Percentiles rank a stretch among this genome's conserved stretches.
Evolutionary conservation across 2,888 invertebrate genomes (phyloP).

Genomic region (Acrocyrtus sp.): DNA sequence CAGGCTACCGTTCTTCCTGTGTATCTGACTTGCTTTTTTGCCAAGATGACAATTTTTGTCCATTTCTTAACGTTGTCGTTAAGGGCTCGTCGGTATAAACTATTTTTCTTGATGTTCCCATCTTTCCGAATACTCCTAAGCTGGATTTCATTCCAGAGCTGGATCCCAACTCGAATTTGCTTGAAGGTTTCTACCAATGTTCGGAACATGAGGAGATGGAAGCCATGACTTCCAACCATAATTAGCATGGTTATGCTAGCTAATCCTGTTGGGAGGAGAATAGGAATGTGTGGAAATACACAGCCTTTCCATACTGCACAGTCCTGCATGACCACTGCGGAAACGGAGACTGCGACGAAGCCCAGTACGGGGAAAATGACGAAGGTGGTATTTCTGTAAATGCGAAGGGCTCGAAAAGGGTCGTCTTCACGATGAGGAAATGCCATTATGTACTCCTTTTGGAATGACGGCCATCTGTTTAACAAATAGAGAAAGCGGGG

Average conservation of each 20-base stretch:
- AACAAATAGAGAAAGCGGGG: conserved; percentile 1
- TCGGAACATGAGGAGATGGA: conserved; percentile 20
- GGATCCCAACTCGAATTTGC: conserved; percentile 18
- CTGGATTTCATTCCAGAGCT: no score
- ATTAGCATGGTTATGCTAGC: conserved; percentile 21
- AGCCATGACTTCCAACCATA: conserved; percentile 20
- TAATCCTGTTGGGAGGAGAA: no score
- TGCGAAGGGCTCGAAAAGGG: conserved; percentile 2
- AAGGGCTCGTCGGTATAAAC: no score
- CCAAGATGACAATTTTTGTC: background rate
- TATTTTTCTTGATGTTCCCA: no score
- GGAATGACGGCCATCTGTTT: conserved; percentile 13
- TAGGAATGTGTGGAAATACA: no score
- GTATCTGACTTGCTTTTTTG: conserved; percentile 13
- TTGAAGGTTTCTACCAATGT: conserved; percentile 11
- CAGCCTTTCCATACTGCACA: no score
- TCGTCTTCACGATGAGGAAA: conserved; percentile 5
- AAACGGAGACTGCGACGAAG: background rate
- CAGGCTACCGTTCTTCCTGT: conserved; percentile 4
- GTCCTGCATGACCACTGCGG: no score
- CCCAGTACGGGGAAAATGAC: conserved; percentile 1
- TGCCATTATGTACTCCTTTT: conserved; percentile 9
- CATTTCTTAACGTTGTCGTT: conserved; percentile 18
- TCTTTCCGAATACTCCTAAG: no score
- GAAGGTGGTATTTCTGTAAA: conserved; percentile 5